Evolutionary conservation across 2,888 invertebrate species (phyloP).

Genomic region (Elmis aenea): DNA sequence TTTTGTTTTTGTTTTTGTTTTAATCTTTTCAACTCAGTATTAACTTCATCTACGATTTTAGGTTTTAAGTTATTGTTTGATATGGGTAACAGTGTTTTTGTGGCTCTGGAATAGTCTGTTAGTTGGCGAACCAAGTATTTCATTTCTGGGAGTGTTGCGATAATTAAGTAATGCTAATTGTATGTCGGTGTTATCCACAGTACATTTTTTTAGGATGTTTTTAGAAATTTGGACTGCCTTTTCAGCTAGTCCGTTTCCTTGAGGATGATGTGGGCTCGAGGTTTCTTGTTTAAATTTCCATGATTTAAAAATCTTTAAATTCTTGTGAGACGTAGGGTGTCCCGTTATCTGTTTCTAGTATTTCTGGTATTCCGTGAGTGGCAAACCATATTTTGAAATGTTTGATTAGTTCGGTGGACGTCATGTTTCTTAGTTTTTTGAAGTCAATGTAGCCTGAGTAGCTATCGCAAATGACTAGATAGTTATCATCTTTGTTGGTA

Average conservation of each 20-base stretch:
- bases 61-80: not conserved
- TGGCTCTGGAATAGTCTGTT: not conserved
- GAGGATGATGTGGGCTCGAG: constrained; percentile 8
- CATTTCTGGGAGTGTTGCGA: constrained; percentile 4
- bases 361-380: constrained; percentile 10
- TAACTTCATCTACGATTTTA: not conserved
- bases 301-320: constrained; percentile 4
- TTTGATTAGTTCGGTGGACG: constrained; percentile 5
- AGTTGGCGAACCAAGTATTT: constrained; percentile 5
- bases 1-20: too few relatives aligned
- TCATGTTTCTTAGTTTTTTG: constrained; percentile 1
- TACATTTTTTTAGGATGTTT: constrained; percentile 6
- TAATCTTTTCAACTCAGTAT: too few relatives aligned
- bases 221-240: constrained; percentile 3
- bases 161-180: constrained; percentile 3
- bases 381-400: constrained; percentile 8
- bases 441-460: constrained; percentile 14
- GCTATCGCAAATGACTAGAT: constrained; percentile 9
- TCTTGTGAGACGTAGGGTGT: constrained; percentile 8
- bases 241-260: constrained; percentile 3
- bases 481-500: constrained; percentile 6
- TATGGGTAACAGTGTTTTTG: not conserved
- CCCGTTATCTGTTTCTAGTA: constrained; percentile 7
- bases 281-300: constrained; percentile 7
- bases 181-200: constrained; percentile 2